These are phyloP conservation scores for Azemiops feae DNA, from an alignment of 2,113 vertebrate species.

Conservation along the genomic window DNA sequence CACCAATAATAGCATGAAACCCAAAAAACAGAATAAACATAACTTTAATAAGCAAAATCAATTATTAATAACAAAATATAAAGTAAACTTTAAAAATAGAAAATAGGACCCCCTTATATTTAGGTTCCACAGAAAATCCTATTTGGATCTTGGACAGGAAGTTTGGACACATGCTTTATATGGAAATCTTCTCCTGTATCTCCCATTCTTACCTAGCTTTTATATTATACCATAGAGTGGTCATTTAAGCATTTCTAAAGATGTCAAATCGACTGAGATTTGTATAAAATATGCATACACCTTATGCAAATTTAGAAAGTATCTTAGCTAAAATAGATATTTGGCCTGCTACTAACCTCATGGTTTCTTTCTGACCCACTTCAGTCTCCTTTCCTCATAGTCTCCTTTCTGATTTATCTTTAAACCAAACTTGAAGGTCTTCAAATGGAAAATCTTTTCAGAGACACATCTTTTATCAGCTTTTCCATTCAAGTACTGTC, in stretches of 20 bases:
- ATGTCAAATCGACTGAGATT: background rate
- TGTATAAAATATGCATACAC: background rate
- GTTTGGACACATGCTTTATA: background rate
- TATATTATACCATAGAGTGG: background rate
- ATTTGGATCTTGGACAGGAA: background rate
- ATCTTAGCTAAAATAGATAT: background rate
- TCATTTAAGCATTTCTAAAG: background rate
- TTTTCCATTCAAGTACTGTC: background rate
- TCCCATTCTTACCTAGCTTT: background rate
- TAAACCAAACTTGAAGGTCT: background rate
- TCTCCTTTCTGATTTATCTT: background rate
- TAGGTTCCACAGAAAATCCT: background rate
- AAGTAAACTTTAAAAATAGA: background rate
- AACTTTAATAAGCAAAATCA: background rate
- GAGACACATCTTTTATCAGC: background rate
- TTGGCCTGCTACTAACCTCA: background rate
- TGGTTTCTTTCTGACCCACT: background rate
- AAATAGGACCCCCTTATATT: background rate
- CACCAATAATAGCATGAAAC: background rate
- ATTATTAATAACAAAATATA: background rate
- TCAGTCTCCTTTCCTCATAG: background rate
- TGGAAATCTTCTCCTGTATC: background rate
- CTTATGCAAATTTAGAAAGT: background rate
- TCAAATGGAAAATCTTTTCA: background rate
- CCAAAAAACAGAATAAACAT: background rate